A percentile compares a stretch with the other conserved stretches of the same genome.
Conservation (phyloP, 2,888 invertebrate species). For the Volucella bombylans region DNA sequence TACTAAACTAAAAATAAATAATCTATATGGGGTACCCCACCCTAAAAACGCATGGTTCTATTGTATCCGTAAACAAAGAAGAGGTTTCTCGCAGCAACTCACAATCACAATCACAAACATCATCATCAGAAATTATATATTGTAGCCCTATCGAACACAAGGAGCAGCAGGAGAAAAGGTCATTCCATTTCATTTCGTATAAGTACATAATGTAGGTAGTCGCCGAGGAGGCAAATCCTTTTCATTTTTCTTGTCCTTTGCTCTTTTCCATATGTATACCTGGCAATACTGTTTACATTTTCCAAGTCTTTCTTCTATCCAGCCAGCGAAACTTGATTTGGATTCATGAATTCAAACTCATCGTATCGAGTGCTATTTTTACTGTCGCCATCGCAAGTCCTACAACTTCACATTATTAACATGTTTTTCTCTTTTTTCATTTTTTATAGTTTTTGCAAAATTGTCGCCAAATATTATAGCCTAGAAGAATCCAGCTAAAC, state of each 20-base stretch:
- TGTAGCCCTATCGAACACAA: background rate
- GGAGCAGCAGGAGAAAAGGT: conserved; percentile 40
- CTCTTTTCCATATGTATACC: background rate
- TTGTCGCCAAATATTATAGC: conserved; percentile 50
- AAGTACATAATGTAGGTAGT: conserved; percentile 32
- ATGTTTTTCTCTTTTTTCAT: conserved; percentile 9
- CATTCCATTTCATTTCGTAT: conserved; percentile 52
- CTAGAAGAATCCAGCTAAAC: conserved; percentile 56
- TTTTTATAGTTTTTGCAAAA: conserved; percentile 11
- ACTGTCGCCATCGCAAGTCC: conserved; percentile 19
- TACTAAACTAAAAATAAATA: conserved; percentile 19
- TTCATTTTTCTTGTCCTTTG: no score
- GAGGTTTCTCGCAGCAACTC: conserved; percentile 18
- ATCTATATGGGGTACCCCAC: conserved; percentile 56
- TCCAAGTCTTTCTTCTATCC: background rate
- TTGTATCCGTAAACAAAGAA: conserved; percentile 55
- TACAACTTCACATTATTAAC: background rate
- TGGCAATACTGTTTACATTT: conserved; percentile 22
- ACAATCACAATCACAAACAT: background rate
- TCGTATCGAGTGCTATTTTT: conserved; percentile 4
- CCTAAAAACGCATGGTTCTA: conserved; percentile 38
- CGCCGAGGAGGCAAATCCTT: no score
- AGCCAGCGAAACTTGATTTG: background rate
- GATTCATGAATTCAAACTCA: no score
- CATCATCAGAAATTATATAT: background rate